phyloP scores from a whole-genome alignment of 2,113 vertebrate species.

The Pachypanchax playfairii region DNA sequence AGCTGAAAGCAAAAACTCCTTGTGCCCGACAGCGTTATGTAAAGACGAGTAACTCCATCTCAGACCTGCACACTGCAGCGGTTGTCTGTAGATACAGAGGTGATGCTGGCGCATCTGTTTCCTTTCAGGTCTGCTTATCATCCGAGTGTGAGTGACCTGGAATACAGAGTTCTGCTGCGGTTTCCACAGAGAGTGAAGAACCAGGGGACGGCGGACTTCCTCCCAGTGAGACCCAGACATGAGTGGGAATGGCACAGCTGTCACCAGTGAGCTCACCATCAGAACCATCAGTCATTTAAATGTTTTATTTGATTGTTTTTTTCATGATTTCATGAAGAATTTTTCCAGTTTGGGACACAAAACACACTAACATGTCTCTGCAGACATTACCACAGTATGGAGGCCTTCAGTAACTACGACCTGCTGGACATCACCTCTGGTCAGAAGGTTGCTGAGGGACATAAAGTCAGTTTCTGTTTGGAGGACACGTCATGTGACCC shows the following conservation, averaged over 20 bases:
- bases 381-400: slow-evolving; percentile 86
- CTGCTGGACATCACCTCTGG: slow-evolving; percentile 74
- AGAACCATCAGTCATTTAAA: not conserved
- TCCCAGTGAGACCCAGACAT: slow-evolving; percentile 81
- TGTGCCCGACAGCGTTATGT: not conserved
- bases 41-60: not conserved
- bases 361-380: slow-evolving; percentile 1
- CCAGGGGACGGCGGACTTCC: slow-evolving; percentile 83
- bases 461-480: slow-evolving; percentile 87
- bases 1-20: slow-evolving; percentile 37
- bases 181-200: slow-evolving; percentile 86
- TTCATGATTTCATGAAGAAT: no score
- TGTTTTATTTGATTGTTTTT: no score
- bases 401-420: slow-evolving; percentile 85
- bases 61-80: not conserved
- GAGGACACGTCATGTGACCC: slow-evolving; percentile 84
- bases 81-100: slow-evolving; percentile 3
- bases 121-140: slow-evolving; percentile 77
- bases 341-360: no score
- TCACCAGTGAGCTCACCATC: slow-evolving; percentile 76
- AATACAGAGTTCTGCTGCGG: slow-evolving; percentile 81
- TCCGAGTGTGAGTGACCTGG: slow-evolving; percentile 71
- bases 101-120: not conserved
- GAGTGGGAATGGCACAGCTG: slow-evolving; percentile 87
- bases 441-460: slow-evolving; percentile 82